phyloP scores from a whole-genome alignment of 2,888 invertebrate species.

The Magallana nippona region DNA sequence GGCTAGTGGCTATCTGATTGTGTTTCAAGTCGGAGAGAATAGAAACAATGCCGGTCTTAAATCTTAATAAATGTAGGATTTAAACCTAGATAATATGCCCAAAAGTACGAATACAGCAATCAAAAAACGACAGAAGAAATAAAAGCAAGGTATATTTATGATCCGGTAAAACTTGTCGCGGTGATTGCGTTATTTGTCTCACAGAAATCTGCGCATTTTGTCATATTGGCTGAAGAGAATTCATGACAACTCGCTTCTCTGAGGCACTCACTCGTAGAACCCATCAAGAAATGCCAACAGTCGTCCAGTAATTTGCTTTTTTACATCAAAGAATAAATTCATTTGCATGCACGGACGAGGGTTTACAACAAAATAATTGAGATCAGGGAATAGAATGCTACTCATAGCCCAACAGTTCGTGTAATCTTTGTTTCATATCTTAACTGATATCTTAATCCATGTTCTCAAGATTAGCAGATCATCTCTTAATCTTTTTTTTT shows the following conservation, averaged over 20 bases:
- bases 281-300: background rate
- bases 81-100: background rate
- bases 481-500: too few species aligned
- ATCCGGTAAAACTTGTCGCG: background rate
- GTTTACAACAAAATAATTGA: too few species aligned
- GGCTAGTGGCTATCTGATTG: constrained; percentile 12
- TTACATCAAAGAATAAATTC: too few species aligned
- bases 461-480: too few species aligned
- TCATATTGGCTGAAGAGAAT: background rate
- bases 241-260: background rate
- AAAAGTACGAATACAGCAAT: constrained; percentile 11
- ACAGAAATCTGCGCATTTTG: background rate
- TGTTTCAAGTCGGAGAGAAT: background rate
- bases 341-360: too few species aligned
- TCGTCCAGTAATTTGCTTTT: too few species aligned
- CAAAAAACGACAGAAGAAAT: background rate
- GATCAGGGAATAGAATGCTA: too few species aligned
- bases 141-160: constrained; percentile 29
- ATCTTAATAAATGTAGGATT: constrained; percentile 23
- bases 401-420: too few species aligned
- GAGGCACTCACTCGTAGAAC: background rate
- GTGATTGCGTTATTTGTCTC: background rate
- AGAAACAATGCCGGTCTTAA: constrained; percentile 8
- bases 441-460: too few species aligned
- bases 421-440: too few species aligned